Evolutionary conservation across 2,888 invertebrate genomes (phyloP).

Genomic region (Muscina levida): DNA sequence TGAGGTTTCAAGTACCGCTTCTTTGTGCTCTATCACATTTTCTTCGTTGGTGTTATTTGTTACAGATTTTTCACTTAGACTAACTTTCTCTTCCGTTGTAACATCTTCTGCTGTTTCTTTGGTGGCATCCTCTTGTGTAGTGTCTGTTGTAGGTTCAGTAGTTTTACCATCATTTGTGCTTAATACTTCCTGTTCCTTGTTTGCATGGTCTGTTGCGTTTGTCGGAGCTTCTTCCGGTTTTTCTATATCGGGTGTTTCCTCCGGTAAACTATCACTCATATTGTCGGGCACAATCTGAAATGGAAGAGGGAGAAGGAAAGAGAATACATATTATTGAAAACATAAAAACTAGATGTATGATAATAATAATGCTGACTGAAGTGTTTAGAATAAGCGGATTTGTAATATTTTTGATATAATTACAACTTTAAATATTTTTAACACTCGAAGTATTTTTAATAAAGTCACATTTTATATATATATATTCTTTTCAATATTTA

Average conservation of each 20-base stretch:
- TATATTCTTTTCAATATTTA: no score
- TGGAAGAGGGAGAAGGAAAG: not conserved
- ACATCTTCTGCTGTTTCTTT: slow-evolving; percentile 9
- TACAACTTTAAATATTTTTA: no score
- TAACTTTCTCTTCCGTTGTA: not conserved
- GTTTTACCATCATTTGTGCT: not conserved
- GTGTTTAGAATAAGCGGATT: no score
- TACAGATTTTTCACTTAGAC: not conserved
- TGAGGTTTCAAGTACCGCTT: not conserved
- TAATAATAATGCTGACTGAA: no score
- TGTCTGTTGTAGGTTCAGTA: not conserved
- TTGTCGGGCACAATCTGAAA: slow-evolving; percentile 21
- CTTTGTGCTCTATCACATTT: not conserved
- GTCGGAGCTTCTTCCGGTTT: slow-evolving; percentile 4
- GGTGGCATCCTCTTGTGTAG: not conserved
- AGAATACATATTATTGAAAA: not conserved
- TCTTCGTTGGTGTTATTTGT: slow-evolving; percentile 19
- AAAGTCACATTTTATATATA: no score
- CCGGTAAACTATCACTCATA: slow-evolving; percentile 50
- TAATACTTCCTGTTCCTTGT: not conserved
- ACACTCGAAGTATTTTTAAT: no score
- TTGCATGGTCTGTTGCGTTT: not conserved
- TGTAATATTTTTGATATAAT: no score
- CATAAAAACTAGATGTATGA: not conserved
- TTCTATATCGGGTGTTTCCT: slow-evolving; percentile 29